Base-by-base conservation (phyloP, 2,888 invertebrate genomes). In the Drosophila acutilabella region DNA sequence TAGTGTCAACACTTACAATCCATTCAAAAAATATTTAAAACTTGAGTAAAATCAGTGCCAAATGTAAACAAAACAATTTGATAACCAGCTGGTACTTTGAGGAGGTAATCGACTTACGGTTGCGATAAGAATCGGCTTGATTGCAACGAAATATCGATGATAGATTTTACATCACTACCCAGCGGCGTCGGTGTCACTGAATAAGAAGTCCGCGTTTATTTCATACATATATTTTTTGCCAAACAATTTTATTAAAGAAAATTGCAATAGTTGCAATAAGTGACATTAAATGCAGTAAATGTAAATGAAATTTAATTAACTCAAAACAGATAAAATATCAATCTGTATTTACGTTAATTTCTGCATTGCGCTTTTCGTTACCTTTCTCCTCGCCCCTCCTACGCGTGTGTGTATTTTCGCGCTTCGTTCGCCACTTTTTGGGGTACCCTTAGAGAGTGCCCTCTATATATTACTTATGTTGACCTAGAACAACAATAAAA, bases 121-220 rank as follows among this genome's bases (percentile, higher is more conserved):
- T 40, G 3, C 26, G 40, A 57, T 33, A 40, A 0, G 11, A 18
- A 51, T 45, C 48, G 48, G 0, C 6, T 0, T 16, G 23, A 16
- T n/a, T 38, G 10, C 44, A 53, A 54, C 62, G 45, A 59, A 50
- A 14, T 40, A 72, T 72, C 67, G 72, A 57, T 57, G 16, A 13
- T 36, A 6, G 0, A 41, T 40, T 64, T 36, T 41, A 54, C 73
- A 77, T 67, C 75, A 51, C 74, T 64, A 53, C 45, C 40, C 7
- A 38, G 42, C 78, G 74, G 78, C 75, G 74, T 75, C 78, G 48
- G 20, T 71, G 51, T 56, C 18, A 30, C 2, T 30, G 20, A 47
- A 41, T 36, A 18, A 41, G 10, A 18, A 41, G 10, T 56, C 62
- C 56, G 72, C 64, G 74, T 58, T 57, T 58, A 48, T 50, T 54